These are phyloP conservation scores for Drosophila helvetica DNA, from an alignment of 2,888 invertebrate species.

Conservation along the genomic window DNA sequence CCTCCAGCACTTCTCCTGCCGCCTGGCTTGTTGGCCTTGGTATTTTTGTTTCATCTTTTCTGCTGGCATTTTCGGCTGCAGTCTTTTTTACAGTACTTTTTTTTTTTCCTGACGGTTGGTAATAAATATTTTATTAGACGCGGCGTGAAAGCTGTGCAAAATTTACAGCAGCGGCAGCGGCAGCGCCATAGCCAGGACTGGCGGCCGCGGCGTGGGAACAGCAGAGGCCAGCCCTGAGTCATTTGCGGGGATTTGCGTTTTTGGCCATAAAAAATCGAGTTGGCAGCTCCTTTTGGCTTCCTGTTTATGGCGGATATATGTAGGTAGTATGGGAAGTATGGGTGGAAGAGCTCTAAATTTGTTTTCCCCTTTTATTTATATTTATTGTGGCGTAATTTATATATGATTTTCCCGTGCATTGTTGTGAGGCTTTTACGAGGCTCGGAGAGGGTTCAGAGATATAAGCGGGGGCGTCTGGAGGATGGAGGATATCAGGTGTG, in stretches of 20 bases:
- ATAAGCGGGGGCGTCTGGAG: too few relatives aligned
- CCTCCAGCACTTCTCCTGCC: background rate
- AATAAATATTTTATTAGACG: conserved; percentile 71
- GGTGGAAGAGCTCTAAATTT: conserved; percentile 16
- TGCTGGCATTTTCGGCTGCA: conserved; percentile 32
- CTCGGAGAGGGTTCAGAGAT: too few relatives aligned
- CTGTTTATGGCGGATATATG: conserved; percentile 15
- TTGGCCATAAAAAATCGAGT: conserved; percentile 45
- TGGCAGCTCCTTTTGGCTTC: conserved; percentile 40
- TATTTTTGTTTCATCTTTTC: conserved; percentile 36
- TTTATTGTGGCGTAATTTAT: conserved; percentile 48
- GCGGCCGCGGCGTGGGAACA: too few relatives aligned
- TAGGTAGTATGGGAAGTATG: too few relatives aligned
- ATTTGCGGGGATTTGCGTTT: conserved; percentile 54
- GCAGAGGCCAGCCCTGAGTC: too few relatives aligned
- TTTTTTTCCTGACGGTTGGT: conserved; percentile 45
- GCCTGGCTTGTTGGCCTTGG: conserved; percentile 23
- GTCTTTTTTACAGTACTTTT: conserved; percentile 17
- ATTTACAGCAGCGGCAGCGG: conserved; percentile 29
- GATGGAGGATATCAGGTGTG: too few relatives aligned
- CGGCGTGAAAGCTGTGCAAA: conserved; percentile 55
- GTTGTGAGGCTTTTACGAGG: conserved; percentile 19
- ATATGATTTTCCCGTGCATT: conserved; percentile 15
- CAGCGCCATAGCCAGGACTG: too few relatives aligned
- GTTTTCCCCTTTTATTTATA: conserved; percentile 35